phyloP scores from a whole-genome alignment of 2,113 vertebrate genomes.

The Vulpes vulpes region DNA sequence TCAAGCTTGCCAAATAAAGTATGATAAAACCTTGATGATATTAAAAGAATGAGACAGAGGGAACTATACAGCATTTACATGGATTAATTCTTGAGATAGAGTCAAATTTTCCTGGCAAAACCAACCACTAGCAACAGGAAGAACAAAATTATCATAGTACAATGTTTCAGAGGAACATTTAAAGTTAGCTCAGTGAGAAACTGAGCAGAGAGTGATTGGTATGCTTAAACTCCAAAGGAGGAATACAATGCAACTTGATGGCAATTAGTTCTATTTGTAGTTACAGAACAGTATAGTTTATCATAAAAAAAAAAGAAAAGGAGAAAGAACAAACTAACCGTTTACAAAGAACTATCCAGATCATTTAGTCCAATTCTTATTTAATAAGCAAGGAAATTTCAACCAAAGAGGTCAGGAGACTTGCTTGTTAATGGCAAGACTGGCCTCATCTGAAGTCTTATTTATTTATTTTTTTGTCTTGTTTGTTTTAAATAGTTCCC shows the following conservation, averaged over 20 bases:
- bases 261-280: conserved; percentile 16
- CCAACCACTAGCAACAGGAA: conserved; percentile 74
- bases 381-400: conserved; percentile 5
- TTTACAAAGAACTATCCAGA: conserved; percentile 1
- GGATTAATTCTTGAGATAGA: conserved; percentile 85
- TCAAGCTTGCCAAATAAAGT: conserved; percentile 87
- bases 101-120: conserved; percentile 89
- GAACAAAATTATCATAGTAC: conserved; percentile 83
- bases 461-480: neutral
- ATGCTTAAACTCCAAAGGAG: neutral
- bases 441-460: neutral
- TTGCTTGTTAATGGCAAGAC: neutral
- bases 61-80: conserved; percentile 77
- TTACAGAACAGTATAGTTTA: neutral
- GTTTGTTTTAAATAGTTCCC: conserved; percentile 31
- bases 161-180: conserved; percentile 77
- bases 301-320: neutral
- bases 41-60: conserved; percentile 71
- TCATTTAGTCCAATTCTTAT: neutral
- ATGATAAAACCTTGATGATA: conserved; percentile 85
- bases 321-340: no score
- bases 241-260: conserved; percentile 39
- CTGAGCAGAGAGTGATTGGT: neutral
- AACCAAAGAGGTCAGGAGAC: neutral
- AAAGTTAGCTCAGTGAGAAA: conserved; percentile 73